These are phyloP conservation scores for Tribolium freemani DNA, from an alignment of 2,888 invertebrate genomes.

Conservation along the genomic window DNA sequence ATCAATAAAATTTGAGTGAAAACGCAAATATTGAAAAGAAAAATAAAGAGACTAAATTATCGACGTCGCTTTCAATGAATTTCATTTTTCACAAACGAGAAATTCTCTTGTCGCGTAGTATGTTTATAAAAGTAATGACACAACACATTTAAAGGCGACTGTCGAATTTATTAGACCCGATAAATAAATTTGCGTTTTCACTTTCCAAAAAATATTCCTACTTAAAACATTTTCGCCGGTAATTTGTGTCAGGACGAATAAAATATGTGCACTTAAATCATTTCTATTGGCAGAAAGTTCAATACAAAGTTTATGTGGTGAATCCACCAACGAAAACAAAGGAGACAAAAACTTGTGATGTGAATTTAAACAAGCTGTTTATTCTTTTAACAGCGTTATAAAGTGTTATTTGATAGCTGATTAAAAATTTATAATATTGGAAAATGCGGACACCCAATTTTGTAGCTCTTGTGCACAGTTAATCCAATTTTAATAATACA, in stretches of 20 bases:
- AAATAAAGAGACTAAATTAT: neutral
- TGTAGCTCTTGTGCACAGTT: too few species aligned
- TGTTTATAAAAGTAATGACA: too few species aligned
- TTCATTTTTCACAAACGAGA: too few species aligned
- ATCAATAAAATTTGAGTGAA: neutral
- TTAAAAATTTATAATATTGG: neutral
- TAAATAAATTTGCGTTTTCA: neutral
- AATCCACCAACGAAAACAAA: neutral
- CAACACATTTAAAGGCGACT: too few species aligned
- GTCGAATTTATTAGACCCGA: neutral
- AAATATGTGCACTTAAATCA: slow-evolving; percentile 11
- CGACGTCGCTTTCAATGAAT: neutral
- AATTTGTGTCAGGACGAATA: slow-evolving; percentile 2
- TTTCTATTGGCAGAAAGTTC: slow-evolving; percentile 6
- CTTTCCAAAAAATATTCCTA: neutral
- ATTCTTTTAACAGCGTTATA: neutral
- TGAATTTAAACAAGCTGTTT: slow-evolving; percentile 2
- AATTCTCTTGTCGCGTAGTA: too few species aligned
- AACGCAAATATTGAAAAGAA: neutral
- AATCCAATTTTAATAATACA: too few species aligned
- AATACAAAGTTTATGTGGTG: neutral
- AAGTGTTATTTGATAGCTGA: neutral
- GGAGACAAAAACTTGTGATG: slow-evolving; percentile 2
- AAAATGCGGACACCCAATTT: neutral
- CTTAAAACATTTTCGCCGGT: neutral